Evolutionary conservation across 2,113 vertebrate genomes (phyloP), one percentile per base, ranked within the genome.

Genomic region (Equus przewalskii): DNA sequence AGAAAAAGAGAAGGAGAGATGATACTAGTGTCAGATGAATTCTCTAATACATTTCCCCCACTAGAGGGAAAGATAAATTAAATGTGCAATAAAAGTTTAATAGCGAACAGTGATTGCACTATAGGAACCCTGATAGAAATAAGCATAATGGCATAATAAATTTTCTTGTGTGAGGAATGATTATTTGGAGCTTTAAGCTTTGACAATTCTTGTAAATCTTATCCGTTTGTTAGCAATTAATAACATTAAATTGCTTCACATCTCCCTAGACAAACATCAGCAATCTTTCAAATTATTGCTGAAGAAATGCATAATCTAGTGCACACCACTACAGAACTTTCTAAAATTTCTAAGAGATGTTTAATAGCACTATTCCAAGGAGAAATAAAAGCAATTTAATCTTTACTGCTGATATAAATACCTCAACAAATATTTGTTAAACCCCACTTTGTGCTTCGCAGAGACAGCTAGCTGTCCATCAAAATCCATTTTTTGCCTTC

Each of bases 81-180:
- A 98, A 98, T 1, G 0, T 95, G 94, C 94, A 98, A 97, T 98
- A 98, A 98, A 99, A 98, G 54, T 97, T 97, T 98, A 98, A 98
- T 98, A 94, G 96, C 96, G 15, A 98, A 98, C 98, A 98, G 95
- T 97, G 96, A 98, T 98, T 98, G 98, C 97, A 97, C 97, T 98
- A 98, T 97, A 92, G 96, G 97, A 98, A 98, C 97, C 41, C 95
- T 97, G 72, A 96, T 98, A 98, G 93, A 97, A 98, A 98, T 96
- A 97, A 98, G 98, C 95, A 98, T 98, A 98, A 99, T 98, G 73
- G 94, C 92, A 95, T 98, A 98, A 98, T 98, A 98, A 98, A 98
- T 98, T 98, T 97, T 97, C 96, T 87, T 95, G 93, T 65, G 95
- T 97, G 93, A 98, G 73, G 94, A 99, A 98, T 98, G 0, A 98